A percentile compares a stretch with the other conserved stretches of the same genome.
Conservation (phyloP, 1,140 invertebrate genomes). For the Drosophila obscura region DNA sequence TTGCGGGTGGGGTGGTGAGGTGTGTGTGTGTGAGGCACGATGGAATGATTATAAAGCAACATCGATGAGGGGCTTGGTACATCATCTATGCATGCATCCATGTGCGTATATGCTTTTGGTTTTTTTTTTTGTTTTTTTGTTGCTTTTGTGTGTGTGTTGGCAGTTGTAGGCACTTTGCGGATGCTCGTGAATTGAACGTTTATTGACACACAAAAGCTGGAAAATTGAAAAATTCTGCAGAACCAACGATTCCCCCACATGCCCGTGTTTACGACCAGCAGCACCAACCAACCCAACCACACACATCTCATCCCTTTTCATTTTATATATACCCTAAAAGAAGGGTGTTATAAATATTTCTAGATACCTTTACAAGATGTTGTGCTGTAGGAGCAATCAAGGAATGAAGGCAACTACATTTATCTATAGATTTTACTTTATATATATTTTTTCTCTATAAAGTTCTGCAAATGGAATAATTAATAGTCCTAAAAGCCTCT, state of each 20-base stretch:
- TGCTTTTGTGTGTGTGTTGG: conserved; percentile 36
- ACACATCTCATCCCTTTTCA: background rate
- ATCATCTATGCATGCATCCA: conserved; percentile 28
- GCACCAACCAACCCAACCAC: background rate
- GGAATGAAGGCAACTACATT: no score
- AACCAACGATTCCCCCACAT: conserved; percentile 25
- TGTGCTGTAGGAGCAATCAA: no score
- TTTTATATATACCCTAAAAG: background rate
- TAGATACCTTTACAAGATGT: no score
- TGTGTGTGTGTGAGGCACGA: conserved; percentile 15
- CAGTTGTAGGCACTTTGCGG: conserved; percentile 78
- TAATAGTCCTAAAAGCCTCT: no score
- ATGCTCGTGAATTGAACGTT: conserved; percentile 78
- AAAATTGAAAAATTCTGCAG: conserved; percentile 80
- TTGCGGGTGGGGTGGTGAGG: conserved; percentile 5
- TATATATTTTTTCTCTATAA: no score
- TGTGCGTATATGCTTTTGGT: conserved; percentile 18
- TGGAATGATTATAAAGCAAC: conserved; percentile 76
- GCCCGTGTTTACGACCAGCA: conserved; percentile 18
- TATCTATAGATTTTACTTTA: no score
- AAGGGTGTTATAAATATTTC: no score
- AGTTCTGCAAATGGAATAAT: no score
- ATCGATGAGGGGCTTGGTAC: conserved; percentile 30
- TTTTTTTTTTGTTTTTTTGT: conserved; percentile 2
- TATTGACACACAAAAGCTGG: conserved; percentile 79